These are phyloP conservation scores for Epinotia demarniana DNA, from an alignment of 2,888 invertebrate species.

Conservation along the genomic window DNA sequence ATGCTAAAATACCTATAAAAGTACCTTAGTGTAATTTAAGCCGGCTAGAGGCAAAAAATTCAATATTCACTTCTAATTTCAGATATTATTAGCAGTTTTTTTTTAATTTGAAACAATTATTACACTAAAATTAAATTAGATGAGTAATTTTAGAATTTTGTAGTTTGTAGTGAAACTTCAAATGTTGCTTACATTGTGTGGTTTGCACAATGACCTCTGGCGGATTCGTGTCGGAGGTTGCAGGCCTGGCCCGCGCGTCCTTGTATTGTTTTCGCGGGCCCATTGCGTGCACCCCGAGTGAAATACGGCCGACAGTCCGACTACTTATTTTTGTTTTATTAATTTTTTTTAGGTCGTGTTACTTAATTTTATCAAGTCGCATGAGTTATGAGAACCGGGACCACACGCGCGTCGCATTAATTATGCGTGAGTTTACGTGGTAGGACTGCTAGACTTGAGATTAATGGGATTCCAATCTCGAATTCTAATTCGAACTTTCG, in stretches of 20 bases:
- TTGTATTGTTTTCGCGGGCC: conserved; percentile 83
- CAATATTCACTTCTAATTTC: too few relatives aligned
- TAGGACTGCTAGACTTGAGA: conserved; percentile 45
- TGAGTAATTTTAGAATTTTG: background rate
- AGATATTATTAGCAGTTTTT: background rate
- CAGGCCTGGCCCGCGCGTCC: conserved; percentile 63
- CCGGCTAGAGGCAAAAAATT: too few relatives aligned
- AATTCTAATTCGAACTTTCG: conserved; percentile 46
- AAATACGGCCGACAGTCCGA: conserved; percentile 80
- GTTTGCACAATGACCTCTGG: conserved; percentile 34
- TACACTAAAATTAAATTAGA: background rate
- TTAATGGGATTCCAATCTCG: conserved; percentile 50
- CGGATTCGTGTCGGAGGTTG: conserved; percentile 41
- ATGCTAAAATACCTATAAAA: too few relatives aligned
- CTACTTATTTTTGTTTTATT: conserved; percentile 80
- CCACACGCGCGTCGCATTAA: conserved; percentile 81
- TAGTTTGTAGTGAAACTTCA: background rate
- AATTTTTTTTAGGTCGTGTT: conserved; percentile 74
- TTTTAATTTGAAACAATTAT: background rate
- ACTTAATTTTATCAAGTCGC: conserved; percentile 84
- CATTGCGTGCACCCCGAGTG: conserved; percentile 81
- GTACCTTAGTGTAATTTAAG: too few relatives aligned
- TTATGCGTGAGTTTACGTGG: conserved; percentile 65
- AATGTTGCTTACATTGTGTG: background rate
- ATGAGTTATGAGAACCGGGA: conserved; percentile 81